Conservation (phyloP, 1,140 invertebrate genomes). For the Sarcophaga bullata region DNA sequence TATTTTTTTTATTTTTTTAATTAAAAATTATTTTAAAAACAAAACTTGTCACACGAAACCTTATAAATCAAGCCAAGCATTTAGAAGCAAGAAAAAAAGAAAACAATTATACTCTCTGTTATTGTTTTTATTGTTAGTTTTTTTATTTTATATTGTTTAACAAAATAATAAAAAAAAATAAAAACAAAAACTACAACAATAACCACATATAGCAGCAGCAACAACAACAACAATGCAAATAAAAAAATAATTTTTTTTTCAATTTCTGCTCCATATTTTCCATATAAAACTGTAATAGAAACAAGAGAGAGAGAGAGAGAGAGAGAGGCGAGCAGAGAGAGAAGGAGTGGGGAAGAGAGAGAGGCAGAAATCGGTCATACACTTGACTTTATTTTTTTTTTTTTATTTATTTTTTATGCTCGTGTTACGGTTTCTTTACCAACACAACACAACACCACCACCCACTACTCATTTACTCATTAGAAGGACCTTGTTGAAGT, state of each 20-base stretch:
- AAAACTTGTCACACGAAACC: slow-evolving; percentile 5
- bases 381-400: slow-evolving; percentile 11
- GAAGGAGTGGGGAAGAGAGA: too few relatives aligned
- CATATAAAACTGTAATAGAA: too few relatives aligned
- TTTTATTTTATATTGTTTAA: too few relatives aligned
- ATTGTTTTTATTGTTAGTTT: background rate
- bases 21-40: background rate
- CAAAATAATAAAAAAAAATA: background rate
- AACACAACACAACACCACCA: background rate
- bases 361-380: background rate
- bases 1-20: background rate
- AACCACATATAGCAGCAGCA: background rate
- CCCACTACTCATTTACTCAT: background rate
- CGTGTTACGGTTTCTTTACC: background rate
- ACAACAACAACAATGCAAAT: background rate
- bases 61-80: slow-evolving; percentile 4
- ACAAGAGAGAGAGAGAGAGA: too few relatives aligned
- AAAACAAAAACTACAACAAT: background rate
- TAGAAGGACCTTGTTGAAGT: background rate
- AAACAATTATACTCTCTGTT: background rate
- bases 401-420: too few relatives aligned
- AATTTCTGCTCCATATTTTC: too few relatives aligned
- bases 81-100: background rate
- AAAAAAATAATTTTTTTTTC: too few relatives aligned
- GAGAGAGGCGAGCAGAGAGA: too few relatives aligned